These are phyloP conservation scores for Eulimnadia texana DNA, from an alignment of 1,140 invertebrate genomes.

Conservation along the genomic window DNA sequence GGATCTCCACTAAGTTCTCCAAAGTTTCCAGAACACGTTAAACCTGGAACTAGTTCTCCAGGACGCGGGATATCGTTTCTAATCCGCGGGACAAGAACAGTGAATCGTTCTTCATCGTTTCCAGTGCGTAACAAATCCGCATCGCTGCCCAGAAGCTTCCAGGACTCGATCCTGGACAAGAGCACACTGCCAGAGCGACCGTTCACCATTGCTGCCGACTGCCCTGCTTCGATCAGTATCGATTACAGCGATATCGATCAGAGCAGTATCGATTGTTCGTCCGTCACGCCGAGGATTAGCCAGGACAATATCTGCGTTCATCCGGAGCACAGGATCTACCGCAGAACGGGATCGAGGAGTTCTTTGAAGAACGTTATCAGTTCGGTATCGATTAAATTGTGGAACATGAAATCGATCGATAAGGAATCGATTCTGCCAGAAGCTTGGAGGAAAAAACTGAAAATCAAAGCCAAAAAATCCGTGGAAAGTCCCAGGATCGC, in stretches of 20 bases:
- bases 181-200: conserved; percentile 33
- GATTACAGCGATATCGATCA: conserved; percentile 28
- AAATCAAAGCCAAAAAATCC: conserved; percentile 22
- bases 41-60: too few species aligned
- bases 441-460: not conserved
- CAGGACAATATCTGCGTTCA: conserved; percentile 40
- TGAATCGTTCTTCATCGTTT: conserved; percentile 9
- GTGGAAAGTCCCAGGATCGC: conserved; percentile 20
- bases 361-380: conserved; percentile 31
- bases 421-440: conserved; percentile 4
- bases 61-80: too few species aligned
- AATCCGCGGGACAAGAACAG: too few species aligned
- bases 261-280: conserved; percentile 33
- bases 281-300: conserved; percentile 30
- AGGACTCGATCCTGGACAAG: conserved; percentile 24
- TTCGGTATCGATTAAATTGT: conserved; percentile 26
- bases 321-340: conserved; percentile 61
- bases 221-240: conserved; percentile 27
- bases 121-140: conserved; percentile 42
- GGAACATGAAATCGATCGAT: conserved; percentile 10
- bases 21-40: too few species aligned
- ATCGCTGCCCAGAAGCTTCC: conserved; percentile 60
- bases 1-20: too few species aligned
- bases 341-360: conserved; percentile 34
- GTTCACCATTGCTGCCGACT: conserved; percentile 55